Conservation (phyloP, 2,888 invertebrate species). For the Xylota segnis region DNA sequence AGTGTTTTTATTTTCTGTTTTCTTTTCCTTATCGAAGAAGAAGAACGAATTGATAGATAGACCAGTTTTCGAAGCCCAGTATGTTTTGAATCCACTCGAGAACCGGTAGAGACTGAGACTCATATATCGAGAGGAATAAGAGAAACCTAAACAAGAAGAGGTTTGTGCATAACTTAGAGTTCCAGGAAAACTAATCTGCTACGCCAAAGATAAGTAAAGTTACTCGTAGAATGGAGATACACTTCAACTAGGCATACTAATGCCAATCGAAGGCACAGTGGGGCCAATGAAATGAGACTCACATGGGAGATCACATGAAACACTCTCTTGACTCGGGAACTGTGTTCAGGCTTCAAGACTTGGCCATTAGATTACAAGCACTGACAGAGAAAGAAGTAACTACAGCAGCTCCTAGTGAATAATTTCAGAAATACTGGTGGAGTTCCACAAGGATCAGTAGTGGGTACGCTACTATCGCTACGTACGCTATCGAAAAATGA, state of each 20-base stretch:
- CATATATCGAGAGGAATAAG: background rate
- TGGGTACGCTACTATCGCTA: too few species aligned
- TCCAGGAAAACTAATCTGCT: conserved; percentile 26
- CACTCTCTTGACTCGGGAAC: too few species aligned
- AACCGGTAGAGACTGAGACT: conserved; percentile 17
- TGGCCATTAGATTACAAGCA: too few species aligned
- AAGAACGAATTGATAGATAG: conserved; percentile 4
- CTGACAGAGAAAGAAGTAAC: too few species aligned
- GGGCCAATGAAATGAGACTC: background rate
- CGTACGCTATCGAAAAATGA: too few species aligned
- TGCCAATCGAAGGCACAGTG: background rate
- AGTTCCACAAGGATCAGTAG: too few species aligned
- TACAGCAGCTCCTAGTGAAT: too few species aligned
- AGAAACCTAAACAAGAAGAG: conserved; percentile 18
- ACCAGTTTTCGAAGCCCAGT: conserved; percentile 9
- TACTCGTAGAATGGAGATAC: conserved; percentile 4
- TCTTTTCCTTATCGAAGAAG: background rate
- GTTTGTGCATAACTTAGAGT: conserved; percentile 3
- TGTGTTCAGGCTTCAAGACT: too few species aligned
- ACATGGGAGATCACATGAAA: too few species aligned
- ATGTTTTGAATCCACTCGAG: background rate
- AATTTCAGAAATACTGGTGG: too few species aligned
- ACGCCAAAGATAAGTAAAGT: conserved; percentile 12
- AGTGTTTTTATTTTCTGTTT: conserved; percentile 1
- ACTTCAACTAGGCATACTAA: background rate